phyloP scores from a whole-genome alignment of 2,113 vertebrate species.

The Callithrix jacchus region DNA sequence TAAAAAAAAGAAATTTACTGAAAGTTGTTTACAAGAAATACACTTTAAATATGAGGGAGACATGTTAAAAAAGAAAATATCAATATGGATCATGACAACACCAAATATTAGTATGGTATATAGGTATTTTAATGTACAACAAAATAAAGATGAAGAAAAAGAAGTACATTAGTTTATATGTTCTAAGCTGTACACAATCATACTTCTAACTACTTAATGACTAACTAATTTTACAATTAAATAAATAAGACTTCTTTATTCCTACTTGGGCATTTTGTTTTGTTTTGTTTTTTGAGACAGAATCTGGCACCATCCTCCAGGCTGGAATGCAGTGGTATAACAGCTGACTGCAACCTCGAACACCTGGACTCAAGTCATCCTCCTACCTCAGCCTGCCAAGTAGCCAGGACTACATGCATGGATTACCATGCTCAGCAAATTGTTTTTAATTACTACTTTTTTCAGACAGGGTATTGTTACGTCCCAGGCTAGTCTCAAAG shows the following conservation, averaged over 20 bases:
- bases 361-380: no score
- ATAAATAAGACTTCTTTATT: not conserved
- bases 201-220: not conserved
- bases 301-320: no score
- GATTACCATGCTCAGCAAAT: no score
- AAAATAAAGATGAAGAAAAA: not conserved
- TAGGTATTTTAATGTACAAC: not conserved
- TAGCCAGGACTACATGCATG: no score
- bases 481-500: no score
- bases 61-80: not conserved
- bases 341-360: no score
- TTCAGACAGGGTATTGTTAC: no score
- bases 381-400: no score
- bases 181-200: not conserved
- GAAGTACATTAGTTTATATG: not conserved
- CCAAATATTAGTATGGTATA: not conserved
- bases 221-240: not conserved
- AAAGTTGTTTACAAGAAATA: not conserved
- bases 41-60: not conserved
- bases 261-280: not conserved
- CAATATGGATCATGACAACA: not conserved
- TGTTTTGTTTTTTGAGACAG: no score
- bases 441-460: no score
- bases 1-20: not conserved
- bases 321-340: no score